phyloP scores from a whole-genome alignment of 2,888 invertebrate genomes.

The Pycnomerus fuliginosus region DNA sequence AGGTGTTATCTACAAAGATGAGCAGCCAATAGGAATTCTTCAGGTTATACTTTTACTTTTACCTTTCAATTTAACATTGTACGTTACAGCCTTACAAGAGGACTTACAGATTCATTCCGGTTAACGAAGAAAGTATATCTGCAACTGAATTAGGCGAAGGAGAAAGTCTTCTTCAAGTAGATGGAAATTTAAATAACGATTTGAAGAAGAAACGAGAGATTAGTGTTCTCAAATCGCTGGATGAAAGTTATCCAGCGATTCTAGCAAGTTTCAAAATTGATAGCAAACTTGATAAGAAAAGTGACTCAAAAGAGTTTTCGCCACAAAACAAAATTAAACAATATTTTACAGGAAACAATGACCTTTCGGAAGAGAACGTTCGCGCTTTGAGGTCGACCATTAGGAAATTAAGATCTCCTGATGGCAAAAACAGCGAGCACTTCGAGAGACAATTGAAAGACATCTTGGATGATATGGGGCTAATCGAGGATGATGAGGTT shows the following conservation, averaged over 20 bases:
- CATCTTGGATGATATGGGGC: constrained; percentile 40
- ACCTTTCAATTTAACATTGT: not conserved
- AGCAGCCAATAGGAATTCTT: constrained; percentile 17
- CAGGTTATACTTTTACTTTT: constrained; percentile 6
- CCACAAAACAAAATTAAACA: too few species aligned
- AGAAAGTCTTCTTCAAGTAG: not conserved
- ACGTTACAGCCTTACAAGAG: constrained; percentile 16
- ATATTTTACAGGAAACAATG: constrained; percentile 2
- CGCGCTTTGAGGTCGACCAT: constrained; percentile 20
- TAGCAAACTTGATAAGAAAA: constrained; percentile 32
- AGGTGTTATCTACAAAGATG: constrained; percentile 17
- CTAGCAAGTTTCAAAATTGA: constrained; percentile 41
- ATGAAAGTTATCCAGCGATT: constrained; percentile 35
- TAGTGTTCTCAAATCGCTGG: not conserved
- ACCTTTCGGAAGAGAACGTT: constrained; percentile 9
- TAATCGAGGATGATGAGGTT: constrained; percentile 33
- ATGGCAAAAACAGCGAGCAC: constrained; percentile 21
- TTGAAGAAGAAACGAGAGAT: constrained; percentile 7
- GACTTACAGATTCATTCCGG: constrained; percentile 19
- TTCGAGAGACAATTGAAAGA: constrained; percentile 36
- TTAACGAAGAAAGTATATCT: constrained; percentile 10
- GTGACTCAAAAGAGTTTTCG: constrained; percentile 4
- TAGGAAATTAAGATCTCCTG: constrained; percentile 22
- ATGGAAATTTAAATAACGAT: not conserved
- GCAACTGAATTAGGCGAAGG: not conserved